phyloP scores from a whole-genome alignment of 2,888 invertebrate species.

The Limnephilus auricula region DNA sequence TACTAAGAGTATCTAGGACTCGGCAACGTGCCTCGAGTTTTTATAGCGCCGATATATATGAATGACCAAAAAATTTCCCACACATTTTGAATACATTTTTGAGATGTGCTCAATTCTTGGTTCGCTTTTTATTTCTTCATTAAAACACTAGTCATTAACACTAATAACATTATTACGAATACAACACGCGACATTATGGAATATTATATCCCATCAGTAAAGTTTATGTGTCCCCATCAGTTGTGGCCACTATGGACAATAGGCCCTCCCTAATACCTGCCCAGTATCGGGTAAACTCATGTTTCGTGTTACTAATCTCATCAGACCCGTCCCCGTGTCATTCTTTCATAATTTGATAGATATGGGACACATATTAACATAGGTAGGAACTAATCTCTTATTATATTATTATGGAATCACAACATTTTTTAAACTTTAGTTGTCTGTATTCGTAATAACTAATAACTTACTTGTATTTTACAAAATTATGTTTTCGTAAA shows the following conservation, averaged over 20 bases:
- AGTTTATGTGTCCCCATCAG: background rate
- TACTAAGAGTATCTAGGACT: no score
- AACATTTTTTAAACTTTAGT: background rate
- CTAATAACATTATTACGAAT: background rate
- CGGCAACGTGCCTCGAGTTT: no score
- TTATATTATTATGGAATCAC: background rate
- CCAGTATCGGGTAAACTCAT: background rate
- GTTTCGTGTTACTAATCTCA: background rate
- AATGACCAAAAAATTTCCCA: no score
- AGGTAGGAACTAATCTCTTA: background rate
- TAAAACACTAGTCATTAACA: background rate
- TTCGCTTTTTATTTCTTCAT: background rate
- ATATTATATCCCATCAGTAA: background rate
- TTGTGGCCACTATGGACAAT: background rate
- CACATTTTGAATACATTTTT: no score
- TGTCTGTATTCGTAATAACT: no score
- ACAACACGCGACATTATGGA: background rate
- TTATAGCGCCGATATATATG: no score
- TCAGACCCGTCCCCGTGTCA: background rate
- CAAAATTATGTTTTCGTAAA: no score
- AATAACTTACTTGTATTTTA: no score
- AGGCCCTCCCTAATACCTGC: background rate
- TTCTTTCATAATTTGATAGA: constrained; percentile 3
- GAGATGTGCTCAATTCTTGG: background rate
- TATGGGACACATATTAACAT: background rate